Evolutionary conservation across 2,888 invertebrate genomes (phyloP), one percentile per base, ranked within the genome.

Genomic region (Acrocera orbiculus): DNA sequence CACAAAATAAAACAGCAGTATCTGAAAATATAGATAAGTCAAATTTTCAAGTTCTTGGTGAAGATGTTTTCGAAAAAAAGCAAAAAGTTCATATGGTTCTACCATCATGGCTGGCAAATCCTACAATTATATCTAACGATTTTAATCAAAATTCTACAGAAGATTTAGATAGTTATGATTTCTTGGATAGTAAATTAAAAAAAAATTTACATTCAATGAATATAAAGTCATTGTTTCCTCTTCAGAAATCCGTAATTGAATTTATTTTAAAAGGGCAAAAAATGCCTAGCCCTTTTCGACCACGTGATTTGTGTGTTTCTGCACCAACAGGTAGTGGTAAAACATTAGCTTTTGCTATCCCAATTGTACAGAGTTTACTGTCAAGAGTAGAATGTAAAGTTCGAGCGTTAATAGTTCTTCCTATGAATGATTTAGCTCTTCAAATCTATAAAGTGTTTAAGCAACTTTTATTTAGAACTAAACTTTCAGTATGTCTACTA

Each of bases 261-360:
- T 83, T 77, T 67, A 63, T 89, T 31, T 52, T 85, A 20, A 58
- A 71, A 46, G 69, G 70, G 40, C 66, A 74, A 43, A 53, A 63
- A 41, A 62, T 70, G 43, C 65, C 73, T 36, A 52, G 63, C 47
- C 62, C 67, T 17, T 65, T 77, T 46, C 73, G 82, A 61, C 81
- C 87, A 0, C 70, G 78, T 44, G 96, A 98, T 57, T 66, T 93
- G 32, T 96, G 96, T 62, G 86, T 98, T 17, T 92, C 90, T 26
- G 92, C 95, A 13, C 93, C 96, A 2, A 96, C 96, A 3, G 95
- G 93, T 13, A 93, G 92, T 64, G 96, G 96, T 14, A 96, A 96
- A 65, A 96, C 96, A 2, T 61, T 96, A 37, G 79, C 92, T 4
- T 96, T 86, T 69, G 87, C 85, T 30, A 61, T 96, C 40, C 96